phyloP scores from a whole-genome alignment of 2,113 vertebrate species.

The Junco hyemalis region DNA sequence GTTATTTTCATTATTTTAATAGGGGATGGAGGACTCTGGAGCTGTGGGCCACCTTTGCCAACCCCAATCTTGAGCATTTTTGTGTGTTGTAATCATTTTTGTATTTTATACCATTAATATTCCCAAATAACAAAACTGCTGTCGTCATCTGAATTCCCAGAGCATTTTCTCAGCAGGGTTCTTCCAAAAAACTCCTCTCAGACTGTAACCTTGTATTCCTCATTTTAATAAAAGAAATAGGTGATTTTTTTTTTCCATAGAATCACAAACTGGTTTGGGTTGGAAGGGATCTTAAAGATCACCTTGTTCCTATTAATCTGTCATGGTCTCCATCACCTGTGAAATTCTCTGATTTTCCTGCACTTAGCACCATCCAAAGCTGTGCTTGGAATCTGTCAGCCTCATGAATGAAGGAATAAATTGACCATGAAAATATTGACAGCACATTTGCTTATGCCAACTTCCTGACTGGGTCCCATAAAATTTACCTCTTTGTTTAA shows the following conservation, averaged over 20 bases:
- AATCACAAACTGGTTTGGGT: background rate
- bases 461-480: background rate
- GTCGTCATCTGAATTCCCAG: background rate
- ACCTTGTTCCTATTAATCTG: background rate
- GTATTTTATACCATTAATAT: background rate
- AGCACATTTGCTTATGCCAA: background rate
- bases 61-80: background rate
- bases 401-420: background rate
- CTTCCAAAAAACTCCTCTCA: background rate
- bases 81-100: background rate
- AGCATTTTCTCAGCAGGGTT: background rate
- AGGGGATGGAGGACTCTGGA: background rate
- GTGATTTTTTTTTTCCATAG: background rate
- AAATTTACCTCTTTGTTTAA: background rate
- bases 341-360: background rate
- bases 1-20: slow-evolving; percentile 13
- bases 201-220: background rate
- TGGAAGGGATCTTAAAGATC: background rate
- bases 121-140: background rate
- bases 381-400: background rate
- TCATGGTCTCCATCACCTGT: background rate
- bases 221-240: background rate
- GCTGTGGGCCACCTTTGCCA: background rate
- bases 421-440: background rate
- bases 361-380: background rate